Evolutionary conservation across 1,140 invertebrate genomes (phyloP), one percentile per base, ranked within the genome.

Genomic region (Phymastichus coffea): DNA sequence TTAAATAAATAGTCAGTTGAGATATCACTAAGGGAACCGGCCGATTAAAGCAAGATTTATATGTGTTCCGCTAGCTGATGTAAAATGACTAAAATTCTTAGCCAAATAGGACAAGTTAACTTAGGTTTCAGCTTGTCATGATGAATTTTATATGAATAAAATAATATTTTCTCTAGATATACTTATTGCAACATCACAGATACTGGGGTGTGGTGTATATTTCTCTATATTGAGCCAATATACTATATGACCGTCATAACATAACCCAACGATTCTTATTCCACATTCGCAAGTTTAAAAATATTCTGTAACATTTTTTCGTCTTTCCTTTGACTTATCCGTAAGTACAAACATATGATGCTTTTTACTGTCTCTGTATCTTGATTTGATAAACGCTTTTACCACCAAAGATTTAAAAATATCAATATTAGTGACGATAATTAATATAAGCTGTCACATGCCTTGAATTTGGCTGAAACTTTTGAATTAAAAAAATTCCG

Each of bases 191-290:
- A n/a, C n/a, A n/a, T n/a, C n/a, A n/a, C n/a, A n/a, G n/a, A n/a
- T n/a, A n/a, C n/a, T n/a, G n/a, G n/a, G n/a, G n/a, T n/a, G n/a
- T n/a, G n/a, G n/a, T n/a, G n/a, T n/a, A n/a, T n/a, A 40, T 53
- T 3, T 37, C 37, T 25, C 30, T 19, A 4, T 55, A 55, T 33
- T 55, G 40, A 55, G 17, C 40, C 53, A 6, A 44, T 10, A 46
- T n/a, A 44, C 53, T 40, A 55, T 2, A 44, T 26, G 10, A 55
- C 44, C 10, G 41, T 55, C 53, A 55, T 55, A 30, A 44, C 10
- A 33, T 55, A 26, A 33, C n/a, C n/a, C n/a, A n/a, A n/a, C n/a
- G n/a, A n/a, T n/a, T 30, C 53, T 14, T 15, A 38, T 22, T 2
- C 25, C 25, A 49, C 47, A 33, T 49, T 49, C 47, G 22, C 47